Percentiles rank a stretch among this genome's conserved stretches.
Conservation (phyloP, 2,113 vertebrate species). For the Mus pahari region DNA sequence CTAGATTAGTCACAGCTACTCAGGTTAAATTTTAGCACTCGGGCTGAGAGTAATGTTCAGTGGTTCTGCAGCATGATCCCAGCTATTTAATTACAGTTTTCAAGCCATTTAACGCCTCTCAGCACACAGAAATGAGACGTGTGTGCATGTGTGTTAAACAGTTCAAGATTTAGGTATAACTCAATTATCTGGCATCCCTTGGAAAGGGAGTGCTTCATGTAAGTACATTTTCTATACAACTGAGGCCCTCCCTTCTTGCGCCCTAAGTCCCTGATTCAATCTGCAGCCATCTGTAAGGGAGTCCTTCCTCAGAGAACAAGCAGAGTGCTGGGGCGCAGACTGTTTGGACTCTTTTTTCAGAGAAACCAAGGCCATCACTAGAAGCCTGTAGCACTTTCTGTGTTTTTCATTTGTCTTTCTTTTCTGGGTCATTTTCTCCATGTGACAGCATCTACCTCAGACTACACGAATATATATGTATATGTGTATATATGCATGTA, state of each 20-base stretch:
- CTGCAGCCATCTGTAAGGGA: constrained; percentile 17
- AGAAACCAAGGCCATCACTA: not conserved
- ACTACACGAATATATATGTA: not conserved
- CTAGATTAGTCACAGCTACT: constrained; percentile 78
- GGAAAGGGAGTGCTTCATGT: constrained; percentile 28
- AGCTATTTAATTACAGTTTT: constrained; percentile 75
- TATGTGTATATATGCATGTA: not conserved
- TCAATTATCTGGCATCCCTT: constrained; percentile 47
- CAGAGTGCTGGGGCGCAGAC: not conserved
- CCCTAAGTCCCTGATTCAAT: constrained; percentile 40
- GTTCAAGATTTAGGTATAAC: constrained; percentile 54
- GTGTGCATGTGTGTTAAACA: not conserved
- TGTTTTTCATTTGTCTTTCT: not conserved
- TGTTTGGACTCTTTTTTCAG: not conserved
- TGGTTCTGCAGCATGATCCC: constrained; percentile 62
- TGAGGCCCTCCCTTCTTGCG: not conserved
- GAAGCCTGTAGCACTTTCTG: not conserved
- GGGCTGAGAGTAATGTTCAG: constrained; percentile 53
- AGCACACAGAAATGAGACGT: constrained; percentile 1
- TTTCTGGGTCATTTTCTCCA: not conserved
- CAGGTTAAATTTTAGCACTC: constrained; percentile 67
- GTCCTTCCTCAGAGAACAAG: not conserved
- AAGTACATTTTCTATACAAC: constrained; percentile 46
- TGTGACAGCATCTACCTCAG: not conserved
- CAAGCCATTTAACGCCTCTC: constrained; percentile 66